Percentiles rank a stretch among this genome's conserved stretches.
These are phyloP conservation scores for Macrobrachium nipponense DNA, from an alignment of 1,140 invertebrate species.

Conservation along the genomic window DNA sequence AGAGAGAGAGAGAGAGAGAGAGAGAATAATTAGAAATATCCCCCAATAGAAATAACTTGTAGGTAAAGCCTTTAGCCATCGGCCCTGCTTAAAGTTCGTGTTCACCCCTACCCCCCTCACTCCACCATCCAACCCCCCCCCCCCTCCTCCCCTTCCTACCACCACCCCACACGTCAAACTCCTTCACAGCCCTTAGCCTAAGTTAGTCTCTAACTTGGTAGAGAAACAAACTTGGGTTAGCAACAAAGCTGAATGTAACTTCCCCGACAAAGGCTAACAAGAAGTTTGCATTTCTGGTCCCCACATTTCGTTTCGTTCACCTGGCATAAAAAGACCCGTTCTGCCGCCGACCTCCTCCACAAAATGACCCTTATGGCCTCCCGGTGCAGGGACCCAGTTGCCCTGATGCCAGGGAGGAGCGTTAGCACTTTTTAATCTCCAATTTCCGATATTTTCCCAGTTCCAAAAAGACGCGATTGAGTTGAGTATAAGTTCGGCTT, in stretches of 20 bases:
- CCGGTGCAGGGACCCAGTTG: background rate
- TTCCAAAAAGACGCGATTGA: conserved; percentile 57
- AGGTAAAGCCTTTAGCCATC: background rate
- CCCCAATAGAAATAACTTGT: conserved; percentile 16
- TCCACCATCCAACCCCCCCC: conserved; percentile 4
- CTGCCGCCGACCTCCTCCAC: background rate
- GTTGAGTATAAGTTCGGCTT: conserved; percentile 57
- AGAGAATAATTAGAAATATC: background rate
- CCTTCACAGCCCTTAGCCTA: background rate
- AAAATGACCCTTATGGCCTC: background rate
- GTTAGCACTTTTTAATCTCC: conserved; percentile 55
- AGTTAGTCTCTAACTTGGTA: background rate
- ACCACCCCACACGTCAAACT: background rate
- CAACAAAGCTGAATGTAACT: conserved; percentile 57
- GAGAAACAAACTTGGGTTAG: conserved; percentile 47
- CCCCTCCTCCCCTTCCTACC: background rate
- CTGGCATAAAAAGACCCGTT: conserved; percentile 20
- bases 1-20: too few relatives aligned
- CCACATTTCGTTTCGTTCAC: conserved; percentile 48
- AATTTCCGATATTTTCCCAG: conserved; percentile 49
- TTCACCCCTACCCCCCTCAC: background rate
- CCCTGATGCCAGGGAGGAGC: background rate
- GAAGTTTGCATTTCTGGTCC: conserved; percentile 51
- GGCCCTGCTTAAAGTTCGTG: background rate
- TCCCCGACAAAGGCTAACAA: conserved; percentile 51